Conservation (phyloP, 1,140 invertebrate species). For the Battus philenor region DNA sequence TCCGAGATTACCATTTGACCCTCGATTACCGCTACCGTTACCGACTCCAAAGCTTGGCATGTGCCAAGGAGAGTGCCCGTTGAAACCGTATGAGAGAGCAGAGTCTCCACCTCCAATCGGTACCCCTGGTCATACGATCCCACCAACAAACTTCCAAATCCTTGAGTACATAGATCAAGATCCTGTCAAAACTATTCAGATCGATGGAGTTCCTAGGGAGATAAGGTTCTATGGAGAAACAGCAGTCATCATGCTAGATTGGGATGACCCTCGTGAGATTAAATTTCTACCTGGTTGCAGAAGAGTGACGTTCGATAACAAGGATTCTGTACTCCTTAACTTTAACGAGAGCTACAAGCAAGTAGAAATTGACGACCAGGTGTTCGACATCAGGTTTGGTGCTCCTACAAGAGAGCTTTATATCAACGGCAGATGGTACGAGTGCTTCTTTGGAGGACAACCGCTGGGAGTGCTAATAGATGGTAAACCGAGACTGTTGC, state of each 20-base stretch:
- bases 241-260: conserved; percentile 88
- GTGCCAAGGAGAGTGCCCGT: conserved; percentile 52
- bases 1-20: conserved; percentile 39
- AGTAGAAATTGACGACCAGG: conserved; percentile 82
- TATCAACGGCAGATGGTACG: conserved; percentile 90
- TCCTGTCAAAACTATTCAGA: conserved; percentile 87
- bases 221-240: conserved; percentile 91
- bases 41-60: conserved; percentile 53
- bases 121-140: conserved; percentile 58
- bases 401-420: conserved; percentile 94
- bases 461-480: conserved; percentile 89
- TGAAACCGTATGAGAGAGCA: conserved; percentile 50
- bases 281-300: conserved; percentile 85
- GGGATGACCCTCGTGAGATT: conserved; percentile 90
- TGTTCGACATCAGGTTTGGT: conserved; percentile 90
- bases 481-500: conserved; percentile 84
- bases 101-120: conserved; percentile 59
- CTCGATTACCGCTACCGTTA: conserved; percentile 35
- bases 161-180: conserved; percentile 80
- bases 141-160: conserved; percentile 76
- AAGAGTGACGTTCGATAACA: conserved; percentile 82
- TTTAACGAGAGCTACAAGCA: conserved; percentile 86
- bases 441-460: conserved; percentile 94
- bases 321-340: conserved; percentile 79
- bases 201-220: conserved; percentile 88